These are phyloP conservation scores for Macrobrachium rosenbergii DNA, from an alignment of 1,140 invertebrate genomes.

Conservation along the genomic window DNA sequence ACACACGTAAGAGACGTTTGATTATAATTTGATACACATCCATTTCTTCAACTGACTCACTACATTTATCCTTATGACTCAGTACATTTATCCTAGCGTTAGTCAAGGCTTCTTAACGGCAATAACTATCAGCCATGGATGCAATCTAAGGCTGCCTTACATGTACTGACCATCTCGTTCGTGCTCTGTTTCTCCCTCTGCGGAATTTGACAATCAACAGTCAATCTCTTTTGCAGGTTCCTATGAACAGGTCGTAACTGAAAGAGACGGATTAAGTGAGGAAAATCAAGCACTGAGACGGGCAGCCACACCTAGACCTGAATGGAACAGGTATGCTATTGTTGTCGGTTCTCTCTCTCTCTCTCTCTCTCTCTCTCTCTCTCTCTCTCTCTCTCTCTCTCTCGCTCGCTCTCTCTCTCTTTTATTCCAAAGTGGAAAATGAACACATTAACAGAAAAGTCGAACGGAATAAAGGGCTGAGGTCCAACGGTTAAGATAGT, in stretches of 20 bases:
- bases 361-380: background rate
- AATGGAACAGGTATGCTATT: slow-evolving; percentile 45
- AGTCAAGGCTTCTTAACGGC: too few relatives aligned
- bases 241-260: slow-evolving; percentile 24
- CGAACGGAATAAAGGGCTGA: too few relatives aligned
- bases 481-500: too few relatives aligned
- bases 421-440: background rate
- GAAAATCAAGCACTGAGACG: slow-evolving; percentile 38
- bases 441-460: background rate
- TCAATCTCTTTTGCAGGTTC: background rate
- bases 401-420: background rate
- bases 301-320: slow-evolving; percentile 52
- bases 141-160: too few relatives aligned
- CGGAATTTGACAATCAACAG: background rate
- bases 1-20: too few relatives aligned
- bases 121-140: too few relatives aligned
- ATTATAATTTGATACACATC: too few relatives aligned
- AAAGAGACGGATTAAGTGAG: slow-evolving; percentile 34
- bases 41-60: too few relatives aligned
- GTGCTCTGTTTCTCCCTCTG: background rate
- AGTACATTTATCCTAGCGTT: too few relatives aligned
- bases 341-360: background rate
- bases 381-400: background rate
- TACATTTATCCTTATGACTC: too few relatives aligned
- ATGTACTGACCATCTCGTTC: background rate